A percentile compares a stretch with the other conserved stretches of the same genome.
phyloP scores from a whole-genome alignment of 2,888 invertebrate genomes.

The Tenodera sinensis region DNA sequence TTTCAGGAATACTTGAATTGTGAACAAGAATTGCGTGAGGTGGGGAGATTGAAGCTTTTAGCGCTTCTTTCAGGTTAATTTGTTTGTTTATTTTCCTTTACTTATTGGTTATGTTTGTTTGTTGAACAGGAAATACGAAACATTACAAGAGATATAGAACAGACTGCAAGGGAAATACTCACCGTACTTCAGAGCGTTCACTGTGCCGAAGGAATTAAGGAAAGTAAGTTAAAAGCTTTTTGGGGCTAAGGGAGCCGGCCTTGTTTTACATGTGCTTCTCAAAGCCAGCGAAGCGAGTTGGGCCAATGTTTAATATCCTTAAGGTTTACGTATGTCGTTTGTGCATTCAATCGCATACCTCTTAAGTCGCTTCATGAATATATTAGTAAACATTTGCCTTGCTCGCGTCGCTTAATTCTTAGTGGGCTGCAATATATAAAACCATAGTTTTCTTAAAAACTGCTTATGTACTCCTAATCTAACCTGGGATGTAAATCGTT shows the following conservation, averaged over 20 bases:
- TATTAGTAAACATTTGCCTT: too few species aligned
- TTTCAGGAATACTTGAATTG: conserved; percentile 74
- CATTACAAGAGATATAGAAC: conserved; percentile 72
- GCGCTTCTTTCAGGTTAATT: not conserved
- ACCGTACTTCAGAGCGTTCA: conserved; percentile 81
- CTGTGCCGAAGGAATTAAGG: conserved; percentile 59
- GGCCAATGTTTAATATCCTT: too few species aligned
- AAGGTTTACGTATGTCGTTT: too few species aligned
- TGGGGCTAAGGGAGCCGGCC: not conserved
- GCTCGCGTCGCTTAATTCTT: too few species aligned
- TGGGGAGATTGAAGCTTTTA: conserved; percentile 41
- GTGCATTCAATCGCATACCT: too few species aligned
- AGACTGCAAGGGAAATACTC: conserved; percentile 71
- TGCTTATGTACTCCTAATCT: too few species aligned
- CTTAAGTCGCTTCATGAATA: too few species aligned
- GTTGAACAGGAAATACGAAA: conserved; percentile 53
- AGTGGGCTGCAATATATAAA: too few species aligned
- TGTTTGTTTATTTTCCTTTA: not conserved
- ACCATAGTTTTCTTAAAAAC: too few species aligned
- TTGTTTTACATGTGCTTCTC: too few species aligned
- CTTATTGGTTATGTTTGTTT: not conserved
- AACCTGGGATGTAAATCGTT: too few species aligned
- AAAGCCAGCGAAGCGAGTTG: too few species aligned
- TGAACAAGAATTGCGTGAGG: conserved; percentile 80
- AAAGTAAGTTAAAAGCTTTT: conserved; percentile 53